These are phyloP conservation scores for Andrena marginata DNA, from an alignment of 2,888 invertebrate species.

Conservation along the genomic window DNA sequence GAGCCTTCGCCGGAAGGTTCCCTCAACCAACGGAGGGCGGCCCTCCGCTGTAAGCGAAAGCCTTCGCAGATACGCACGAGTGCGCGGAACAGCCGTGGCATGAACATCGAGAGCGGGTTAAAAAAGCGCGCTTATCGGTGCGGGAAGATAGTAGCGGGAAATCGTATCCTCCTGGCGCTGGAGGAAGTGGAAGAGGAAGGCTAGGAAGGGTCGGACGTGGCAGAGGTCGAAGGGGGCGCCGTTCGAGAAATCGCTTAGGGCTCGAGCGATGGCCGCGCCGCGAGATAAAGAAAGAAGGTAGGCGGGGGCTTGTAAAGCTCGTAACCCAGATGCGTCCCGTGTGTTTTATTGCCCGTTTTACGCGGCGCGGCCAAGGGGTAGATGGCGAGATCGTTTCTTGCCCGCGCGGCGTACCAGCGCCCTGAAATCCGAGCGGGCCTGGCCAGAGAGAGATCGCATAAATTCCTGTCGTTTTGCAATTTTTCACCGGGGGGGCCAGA, in stretches of 20 bases:
- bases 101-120: slow-evolving; percentile 27
- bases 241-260: slow-evolving; percentile 77
- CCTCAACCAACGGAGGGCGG: background rate
- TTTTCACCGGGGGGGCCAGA: slow-evolving; percentile 16
- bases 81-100: background rate
- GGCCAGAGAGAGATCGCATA: slow-evolving; percentile 18
- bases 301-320: slow-evolving; percentile 79
- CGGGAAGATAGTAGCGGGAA: slow-evolving; percentile 28
- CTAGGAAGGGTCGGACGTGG: background rate
- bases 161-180: background rate
- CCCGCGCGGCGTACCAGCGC: slow-evolving; percentile 9
- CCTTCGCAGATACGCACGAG: slow-evolving; percentile 6
- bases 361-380: slow-evolving; percentile 68
- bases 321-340: slow-evolving; percentile 83
- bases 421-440: slow-evolving; percentile 19
- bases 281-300: slow-evolving; percentile 79
- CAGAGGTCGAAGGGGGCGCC: slow-evolving; percentile 22
- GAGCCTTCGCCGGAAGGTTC: background rate
- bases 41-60: background rate
- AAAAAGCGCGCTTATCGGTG: slow-evolving; percentile 40
- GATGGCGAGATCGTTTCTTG: slow-evolving; percentile 46
- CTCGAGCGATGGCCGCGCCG: slow-evolving; percentile 67
- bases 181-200: background rate
- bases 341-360: slow-evolving; percentile 83
- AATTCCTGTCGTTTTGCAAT: slow-evolving; percentile 26